These are phyloP conservation scores for Sinocyclocheilus anophthalmus DNA, from an alignment of 2,113 vertebrate species.

Conservation along the genomic window DNA sequence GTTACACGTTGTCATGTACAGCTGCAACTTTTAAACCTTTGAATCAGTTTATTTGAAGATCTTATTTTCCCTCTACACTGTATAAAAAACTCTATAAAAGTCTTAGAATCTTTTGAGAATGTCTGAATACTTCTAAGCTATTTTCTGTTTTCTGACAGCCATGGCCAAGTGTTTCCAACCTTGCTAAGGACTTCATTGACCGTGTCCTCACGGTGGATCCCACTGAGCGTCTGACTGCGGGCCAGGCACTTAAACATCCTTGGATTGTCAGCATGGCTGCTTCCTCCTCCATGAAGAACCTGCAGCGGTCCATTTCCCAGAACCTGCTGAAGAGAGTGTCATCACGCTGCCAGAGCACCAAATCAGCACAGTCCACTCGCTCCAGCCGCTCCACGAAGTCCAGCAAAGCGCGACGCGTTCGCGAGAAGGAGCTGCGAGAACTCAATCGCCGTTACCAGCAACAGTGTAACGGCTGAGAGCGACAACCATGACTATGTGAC, in stretches of 20 bases:
- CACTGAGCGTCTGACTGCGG: slow-evolving; percentile 86
- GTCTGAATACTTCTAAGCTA: not conserved
- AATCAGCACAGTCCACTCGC: slow-evolving; percentile 92
- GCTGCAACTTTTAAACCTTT: not conserved
- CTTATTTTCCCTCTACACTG: not conserved
- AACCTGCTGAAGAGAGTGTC: slow-evolving; percentile 96
- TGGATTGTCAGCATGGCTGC: slow-evolving; percentile 99
- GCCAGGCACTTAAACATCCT: slow-evolving; percentile 94
- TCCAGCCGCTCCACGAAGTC: slow-evolving; percentile 96
- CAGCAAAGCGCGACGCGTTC: slow-evolving; percentile 90
- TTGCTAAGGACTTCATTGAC: slow-evolving; percentile 98
- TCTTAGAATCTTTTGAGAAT: not conserved
- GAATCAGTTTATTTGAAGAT: not conserved
- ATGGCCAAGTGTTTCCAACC: slow-evolving; percentile 96
- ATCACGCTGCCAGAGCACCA: slow-evolving; percentile 98
- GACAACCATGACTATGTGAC: not conserved
- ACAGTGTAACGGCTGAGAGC: slow-evolving; percentile 88
- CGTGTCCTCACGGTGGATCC: slow-evolving; percentile 93
- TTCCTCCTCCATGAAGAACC: slow-evolving; percentile 97
- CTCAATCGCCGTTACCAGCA: slow-evolving; percentile 97
- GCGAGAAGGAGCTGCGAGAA: slow-evolving; percentile 92
- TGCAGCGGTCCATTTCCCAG: slow-evolving; percentile 96
- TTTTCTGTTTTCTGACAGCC: slow-evolving; percentile 76
- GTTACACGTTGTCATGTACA: too few relatives aligned
- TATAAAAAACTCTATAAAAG: not conserved